Conservation (phyloP, 2,113 vertebrate species). For the Hemicordylus capensis region DNA sequence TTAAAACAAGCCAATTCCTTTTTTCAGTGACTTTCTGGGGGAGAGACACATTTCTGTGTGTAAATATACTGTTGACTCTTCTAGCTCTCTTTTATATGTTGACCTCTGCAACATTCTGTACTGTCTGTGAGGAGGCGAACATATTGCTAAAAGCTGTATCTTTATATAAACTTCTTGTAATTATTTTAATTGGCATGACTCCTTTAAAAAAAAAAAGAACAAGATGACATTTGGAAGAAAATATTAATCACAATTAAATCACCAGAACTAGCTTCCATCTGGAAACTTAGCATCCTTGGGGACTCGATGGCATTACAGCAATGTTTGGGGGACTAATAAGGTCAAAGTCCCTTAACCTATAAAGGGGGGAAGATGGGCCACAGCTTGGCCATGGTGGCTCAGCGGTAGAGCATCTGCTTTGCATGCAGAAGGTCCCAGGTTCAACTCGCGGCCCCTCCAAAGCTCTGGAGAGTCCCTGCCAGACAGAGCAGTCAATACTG, state of each 20-base stretch:
- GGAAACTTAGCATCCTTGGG: conserved; percentile 33
- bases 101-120: not conserved
- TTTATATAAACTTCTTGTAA: conserved; percentile 25
- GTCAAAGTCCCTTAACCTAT: not conserved
- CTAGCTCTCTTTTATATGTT: not conserved
- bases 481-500: too few species aligned
- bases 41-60: not conserved
- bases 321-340: conserved; percentile 9
- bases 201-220: conserved; percentile 1
- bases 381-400: too few species aligned
- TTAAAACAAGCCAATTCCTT: not conserved
- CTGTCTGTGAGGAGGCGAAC: not conserved
- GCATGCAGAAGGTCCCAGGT: too few species aligned
- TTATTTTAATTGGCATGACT: conserved; percentile 27
- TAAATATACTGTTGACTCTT: not conserved
- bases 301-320: conserved; percentile 16
- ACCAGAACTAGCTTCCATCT: conserved; percentile 32
- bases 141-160: not conserved
- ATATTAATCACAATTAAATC: conserved; percentile 52
- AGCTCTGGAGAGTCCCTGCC: too few species aligned
- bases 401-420: too few species aligned
- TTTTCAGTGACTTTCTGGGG: not conserved
- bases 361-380: too few species aligned
- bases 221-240: not conserved
- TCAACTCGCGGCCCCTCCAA: too few species aligned